Evolutionary conservation across 2,797 vertebrate species (phyloP).

Genomic region (Nasua narica): DNA sequence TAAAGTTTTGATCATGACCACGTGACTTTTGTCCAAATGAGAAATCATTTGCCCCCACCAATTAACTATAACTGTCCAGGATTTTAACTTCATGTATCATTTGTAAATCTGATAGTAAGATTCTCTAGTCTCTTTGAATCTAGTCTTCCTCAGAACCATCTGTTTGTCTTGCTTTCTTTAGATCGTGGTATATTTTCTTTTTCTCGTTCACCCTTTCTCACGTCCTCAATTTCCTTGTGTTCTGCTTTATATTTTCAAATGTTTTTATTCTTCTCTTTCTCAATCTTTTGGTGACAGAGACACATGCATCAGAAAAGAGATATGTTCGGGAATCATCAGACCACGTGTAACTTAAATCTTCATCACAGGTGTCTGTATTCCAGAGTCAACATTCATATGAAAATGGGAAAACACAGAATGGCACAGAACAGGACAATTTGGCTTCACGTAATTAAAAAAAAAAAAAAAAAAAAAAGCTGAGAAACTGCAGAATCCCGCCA

Average conservation of each 20-base stretch:
- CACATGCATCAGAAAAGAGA: not conserved
- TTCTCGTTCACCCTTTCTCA: not conserved
- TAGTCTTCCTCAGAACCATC: not conserved
- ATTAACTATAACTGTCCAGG: not conserved
- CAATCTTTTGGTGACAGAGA: not conserved
- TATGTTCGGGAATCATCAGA: conserved; percentile 31
- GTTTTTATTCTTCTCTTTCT: not conserved
- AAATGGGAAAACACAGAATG: conserved; percentile 73
- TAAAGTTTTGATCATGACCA: not conserved
- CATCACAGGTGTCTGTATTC: conserved; percentile 60
- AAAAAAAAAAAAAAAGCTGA: not conserved
- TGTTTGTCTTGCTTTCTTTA: not conserved
- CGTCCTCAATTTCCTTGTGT: not conserved
- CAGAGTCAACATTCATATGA: conserved; percentile 72
- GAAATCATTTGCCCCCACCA: not conserved
- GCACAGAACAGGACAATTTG: conserved; percentile 68
- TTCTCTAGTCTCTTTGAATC: not conserved
- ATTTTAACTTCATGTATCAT: not conserved
- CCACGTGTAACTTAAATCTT: conserved; percentile 75
- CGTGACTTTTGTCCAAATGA: not conserved
- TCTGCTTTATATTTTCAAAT: not conserved
- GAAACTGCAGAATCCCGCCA: conserved; percentile 55
- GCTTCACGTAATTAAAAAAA: conserved; percentile 76
- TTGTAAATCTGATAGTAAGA: not conserved
- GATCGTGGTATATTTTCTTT: not conserved